Base-by-base conservation (phyloP, 2,888 invertebrate species). In the Phortica okadai region DNA sequence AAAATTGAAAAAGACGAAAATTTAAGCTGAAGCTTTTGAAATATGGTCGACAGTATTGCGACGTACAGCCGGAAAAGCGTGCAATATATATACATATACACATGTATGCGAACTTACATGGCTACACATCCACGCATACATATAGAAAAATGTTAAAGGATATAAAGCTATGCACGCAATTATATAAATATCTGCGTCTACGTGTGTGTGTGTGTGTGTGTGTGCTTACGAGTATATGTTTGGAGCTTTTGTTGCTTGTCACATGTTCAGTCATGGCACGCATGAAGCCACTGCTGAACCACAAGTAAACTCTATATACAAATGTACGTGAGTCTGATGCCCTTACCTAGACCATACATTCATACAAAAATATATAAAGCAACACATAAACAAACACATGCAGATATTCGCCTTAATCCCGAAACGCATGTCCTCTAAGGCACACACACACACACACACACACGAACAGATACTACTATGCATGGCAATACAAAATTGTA, bases 1-100 rank as follows among this genome's bases (percentile, higher is more conserved):
- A 85, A 85, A 85, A 85, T 85, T 85, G 85, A 85, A 85, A 85
- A 85, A 85, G 67, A 62, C 85, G 85, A 85, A 85, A 85, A 85
- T 85, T 86, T 85, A 85, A 85, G 86, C 85, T 82, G 84, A 45
- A 69, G 69, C 69, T 69, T 69, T 69, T 69, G 69, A 69, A 69
- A 50, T 69, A 69, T 45, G 78, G 74, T 67, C 45, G 50, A 73
- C 45, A 41, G 67, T 56, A 67, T 33, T 54, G 62, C 45, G 54
- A 64, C 21, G 21, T 21, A 21, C 21, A 74, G 76, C 80, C 80
- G 70, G 78, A 69, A 41, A 44, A 45, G 11, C 44, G 25, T 76
- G 8, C 54, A 45, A 44, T 25, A 8, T 59, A 5, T n/a, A 80
- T 76, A 77, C 4, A 76, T 62, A 73, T 58, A 74, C 69, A 33